phyloP scores from a whole-genome alignment of 2,888 invertebrate genomes.

The Acheta domesticus region DNA sequence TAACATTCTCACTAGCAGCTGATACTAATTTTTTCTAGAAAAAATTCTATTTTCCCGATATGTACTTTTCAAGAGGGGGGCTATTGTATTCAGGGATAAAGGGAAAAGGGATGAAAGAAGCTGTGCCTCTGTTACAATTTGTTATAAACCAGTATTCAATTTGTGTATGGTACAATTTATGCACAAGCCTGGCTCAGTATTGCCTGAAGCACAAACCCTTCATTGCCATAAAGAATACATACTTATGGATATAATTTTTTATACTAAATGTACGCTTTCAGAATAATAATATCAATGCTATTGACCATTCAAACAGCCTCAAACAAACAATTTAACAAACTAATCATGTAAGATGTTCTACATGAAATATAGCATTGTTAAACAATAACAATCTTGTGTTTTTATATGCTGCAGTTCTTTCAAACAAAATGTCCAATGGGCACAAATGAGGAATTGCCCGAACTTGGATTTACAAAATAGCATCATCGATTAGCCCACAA shows the following conservation, averaged over 20 bases:
- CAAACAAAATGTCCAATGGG: background rate
- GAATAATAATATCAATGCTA: background rate
- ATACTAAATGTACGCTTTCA: background rate
- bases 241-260: background rate
- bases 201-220: background rate
- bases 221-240: background rate
- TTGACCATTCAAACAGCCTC: background rate
- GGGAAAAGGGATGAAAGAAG: no score
- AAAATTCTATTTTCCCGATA: no score
- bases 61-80: no score
- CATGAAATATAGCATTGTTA: background rate
- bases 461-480: background rate
- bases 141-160: no score
- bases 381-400: background rate
- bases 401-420: background rate
- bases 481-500: background rate
- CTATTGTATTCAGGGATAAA: no score
- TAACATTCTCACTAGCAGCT: no score
- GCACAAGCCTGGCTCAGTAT: background rate
- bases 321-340: background rate
- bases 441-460: background rate
- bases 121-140: no score
- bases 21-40: no score
- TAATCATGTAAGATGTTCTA: background rate
- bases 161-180: background rate